These are phyloP conservation scores for Dynastes hyllus DNA, from an alignment of 2,888 invertebrate species.

Conservation along the genomic window DNA sequence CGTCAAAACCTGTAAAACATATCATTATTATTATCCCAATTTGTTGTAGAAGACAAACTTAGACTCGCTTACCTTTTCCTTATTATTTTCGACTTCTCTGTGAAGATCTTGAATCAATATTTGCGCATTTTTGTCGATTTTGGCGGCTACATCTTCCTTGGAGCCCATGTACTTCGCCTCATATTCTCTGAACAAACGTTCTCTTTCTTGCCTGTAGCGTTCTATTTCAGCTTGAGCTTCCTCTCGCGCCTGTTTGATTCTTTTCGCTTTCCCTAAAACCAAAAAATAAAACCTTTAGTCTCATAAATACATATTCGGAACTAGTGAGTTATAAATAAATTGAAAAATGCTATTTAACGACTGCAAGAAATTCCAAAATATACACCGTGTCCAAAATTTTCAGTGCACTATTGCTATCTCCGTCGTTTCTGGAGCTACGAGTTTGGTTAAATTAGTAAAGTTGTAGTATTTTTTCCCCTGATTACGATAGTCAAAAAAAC, in stretches of 20 bases:
- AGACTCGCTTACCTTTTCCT: constrained; percentile 62
- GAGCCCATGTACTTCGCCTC: constrained; percentile 69
- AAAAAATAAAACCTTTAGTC: no score
- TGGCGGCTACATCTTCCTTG: constrained; percentile 67
- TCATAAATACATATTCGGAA: no score
- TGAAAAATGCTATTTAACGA: no score
- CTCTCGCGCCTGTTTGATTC: constrained; percentile 69
- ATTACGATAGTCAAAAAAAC: no score
- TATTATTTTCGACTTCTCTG: constrained; percentile 64
- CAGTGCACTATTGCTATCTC: no score
- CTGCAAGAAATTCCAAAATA: no score
- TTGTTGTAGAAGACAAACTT: background rate
- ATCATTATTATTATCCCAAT: constrained; percentile 33
- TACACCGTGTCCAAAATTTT: no score
- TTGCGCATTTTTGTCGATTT: constrained; percentile 68
- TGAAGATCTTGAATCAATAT: constrained; percentile 63
- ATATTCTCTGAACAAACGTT: constrained; percentile 67
- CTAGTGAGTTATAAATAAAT: no score
- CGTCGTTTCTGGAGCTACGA: no score
- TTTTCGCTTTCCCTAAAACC: constrained; percentile 65
- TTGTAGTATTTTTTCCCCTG: no score
- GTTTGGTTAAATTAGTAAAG: no score
- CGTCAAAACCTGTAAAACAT: constrained; percentile 64
- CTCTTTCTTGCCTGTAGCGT: constrained; percentile 67
- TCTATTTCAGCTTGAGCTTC: constrained; percentile 69